Evolutionary conservation across 2,113 vertebrate species (phyloP).

Genomic region (Rostratula benghalensis): DNA sequence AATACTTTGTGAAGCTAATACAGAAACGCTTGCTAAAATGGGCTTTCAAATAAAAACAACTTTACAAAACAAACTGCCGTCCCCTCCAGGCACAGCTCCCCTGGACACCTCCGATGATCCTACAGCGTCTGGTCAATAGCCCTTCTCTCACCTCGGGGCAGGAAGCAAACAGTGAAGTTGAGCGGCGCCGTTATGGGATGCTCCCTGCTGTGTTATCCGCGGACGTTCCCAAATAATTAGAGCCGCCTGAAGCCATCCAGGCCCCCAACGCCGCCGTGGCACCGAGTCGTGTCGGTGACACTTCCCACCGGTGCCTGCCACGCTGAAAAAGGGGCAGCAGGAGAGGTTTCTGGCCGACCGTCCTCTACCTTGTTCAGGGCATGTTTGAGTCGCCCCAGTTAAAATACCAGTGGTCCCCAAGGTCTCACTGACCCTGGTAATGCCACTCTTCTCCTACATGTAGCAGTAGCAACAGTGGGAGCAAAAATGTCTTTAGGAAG

Average conservation of each 20-base stretch:
- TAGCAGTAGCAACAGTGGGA: neutral
- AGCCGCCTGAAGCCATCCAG: conserved; percentile 61
- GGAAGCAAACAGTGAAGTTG: conserved; percentile 44
- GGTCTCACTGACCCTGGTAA: neutral
- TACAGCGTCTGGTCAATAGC: conserved; percentile 23
- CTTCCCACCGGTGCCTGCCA: rapidly evolving
- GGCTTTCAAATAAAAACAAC: neutral
- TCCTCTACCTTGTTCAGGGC: neutral
- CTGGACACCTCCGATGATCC: neutral
- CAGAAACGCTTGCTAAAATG: neutral
- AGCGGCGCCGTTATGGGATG: conserved; percentile 51
- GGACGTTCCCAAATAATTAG: conserved; percentile 75
- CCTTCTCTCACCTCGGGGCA: conserved; percentile 12
- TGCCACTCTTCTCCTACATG: neutral
- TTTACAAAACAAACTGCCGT: neutral
- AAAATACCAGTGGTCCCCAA: neutral
- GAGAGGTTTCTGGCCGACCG: neutral
- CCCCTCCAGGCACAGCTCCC: neutral
- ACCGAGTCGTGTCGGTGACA: neutral
- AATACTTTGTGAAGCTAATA: neutral
- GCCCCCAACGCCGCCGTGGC: neutral
- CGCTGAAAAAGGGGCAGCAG: neutral
- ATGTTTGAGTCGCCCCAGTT: neutral
- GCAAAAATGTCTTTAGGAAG: neutral
- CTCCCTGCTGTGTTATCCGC: conserved; percentile 46